Base-by-base conservation (phyloP, 2,113 vertebrate species). In the Gadus chalcogrammus region DNA sequence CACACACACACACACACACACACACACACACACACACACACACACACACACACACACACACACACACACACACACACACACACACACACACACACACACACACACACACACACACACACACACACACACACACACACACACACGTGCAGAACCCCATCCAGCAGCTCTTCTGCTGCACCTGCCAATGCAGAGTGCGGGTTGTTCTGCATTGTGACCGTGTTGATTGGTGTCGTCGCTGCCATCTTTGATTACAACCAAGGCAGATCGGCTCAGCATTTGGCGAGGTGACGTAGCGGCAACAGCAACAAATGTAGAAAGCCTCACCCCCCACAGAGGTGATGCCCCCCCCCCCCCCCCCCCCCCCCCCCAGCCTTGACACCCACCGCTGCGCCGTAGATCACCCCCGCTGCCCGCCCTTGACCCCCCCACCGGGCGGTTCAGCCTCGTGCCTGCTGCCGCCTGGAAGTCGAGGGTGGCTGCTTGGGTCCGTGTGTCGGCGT, bases 171-270 rank as follows among this genome's bases (percentile, higher is more conserved):
- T 31, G 42, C 42, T 48, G 65, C 27, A 22, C 3, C 8, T 13
- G n/a, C 22, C 27, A 20, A 15, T 28, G 48, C 22, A 13, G 42
- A 48, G 42, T 13, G 42, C 8, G 0, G 27, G 70, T 69, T 67
- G 5, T 11, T 70, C 59, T 20, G 22, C 66, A 31, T 31, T 82
- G 68, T 77, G 73, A 79, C 53, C 68, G 67, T 53, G 71, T 68
- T 79, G 76, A 73, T 70, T 72, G 66, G 79, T 84, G 81, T 17
- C 15, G 16, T 84, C 68, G 70, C 75, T 76, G 81, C 71, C 85
- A 72, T 88, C 80, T 83, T 79, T 84, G 73, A 88, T 89, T 85
- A 83, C 75, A 68, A 61, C 67, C 59, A 4, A 20, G 60, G 75
- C 81, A 86, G 78, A 88, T 88, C 78, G 85, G 76, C 52, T 78